Evolutionary conservation across 2,113 vertebrate species (phyloP), one percentile per base, ranked within the genome.

Genomic region (Sclerurus mexicanus): DNA sequence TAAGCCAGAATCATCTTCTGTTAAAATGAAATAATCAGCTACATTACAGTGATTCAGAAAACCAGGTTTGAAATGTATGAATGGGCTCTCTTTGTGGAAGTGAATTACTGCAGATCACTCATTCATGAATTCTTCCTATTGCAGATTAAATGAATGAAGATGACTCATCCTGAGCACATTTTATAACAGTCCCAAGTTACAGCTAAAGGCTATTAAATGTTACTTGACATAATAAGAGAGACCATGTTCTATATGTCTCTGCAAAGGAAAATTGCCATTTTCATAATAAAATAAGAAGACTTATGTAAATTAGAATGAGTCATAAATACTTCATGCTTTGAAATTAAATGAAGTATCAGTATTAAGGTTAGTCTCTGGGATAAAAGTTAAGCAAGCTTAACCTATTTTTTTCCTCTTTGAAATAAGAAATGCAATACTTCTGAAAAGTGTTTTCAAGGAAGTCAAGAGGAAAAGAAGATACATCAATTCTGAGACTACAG

Each of bases 101-200:
- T 97, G 94, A 98, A 97, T 97, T 91, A 92, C 85, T 96, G 91
- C 80, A 90, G 93, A 96, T 97, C 89, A 96, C 95, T 96, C 97
- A 97, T 98, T 98, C 97, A 97, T 93, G 94, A 98, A 96, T 96
- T 95, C 91, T 95, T 94, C 87, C 79, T 81, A 93, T 87, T 95
- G 78, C 94, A 95, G 69, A 91, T 85, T 95, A 93, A 93, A 77
- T 97, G 93, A 98, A 96, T 97, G 93, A 97, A 85, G 96, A 89
- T 97, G 97, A 98, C 93, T 97, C 96, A 97, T 97, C 92, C 33
- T 71, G 56, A 96, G 90, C 94, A 96, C 84, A 94, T 96, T 94
- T 91, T 85, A 15, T 95, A 97, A 88, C 93, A 95, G 92, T 95
- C 89, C 86, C 95, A 96, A 97, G 92, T 93, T 96, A 85, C 97